These are phyloP conservation scores for Leptopilina syphax DNA, from an alignment of 2,888 invertebrate species.

Conservation along the genomic window DNA sequence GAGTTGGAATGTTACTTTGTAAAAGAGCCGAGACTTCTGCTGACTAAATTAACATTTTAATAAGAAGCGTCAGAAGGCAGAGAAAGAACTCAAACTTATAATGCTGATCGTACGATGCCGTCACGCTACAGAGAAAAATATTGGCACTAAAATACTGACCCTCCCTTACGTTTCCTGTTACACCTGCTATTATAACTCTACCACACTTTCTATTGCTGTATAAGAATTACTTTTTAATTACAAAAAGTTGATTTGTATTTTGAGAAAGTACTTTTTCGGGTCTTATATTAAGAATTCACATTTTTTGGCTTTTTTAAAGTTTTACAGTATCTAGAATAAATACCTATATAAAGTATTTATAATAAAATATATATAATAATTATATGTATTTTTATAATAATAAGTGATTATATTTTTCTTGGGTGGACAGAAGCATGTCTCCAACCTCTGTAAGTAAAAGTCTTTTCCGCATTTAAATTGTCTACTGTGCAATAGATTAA, in stretches of 20 bases:
- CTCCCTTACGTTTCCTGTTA: slow-evolving; percentile 5
- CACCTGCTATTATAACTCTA: slow-evolving; percentile 13
- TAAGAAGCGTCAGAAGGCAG: slow-evolving; percentile 40
- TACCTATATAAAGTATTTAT: too few species aligned
- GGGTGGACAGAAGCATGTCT: too few species aligned
- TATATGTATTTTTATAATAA: too few species aligned
- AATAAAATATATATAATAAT: too few species aligned
- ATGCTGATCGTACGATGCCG: slow-evolving; percentile 21
- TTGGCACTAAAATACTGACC: slow-evolving; percentile 33
- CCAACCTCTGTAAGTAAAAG: too few species aligned
- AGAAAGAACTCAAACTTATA: slow-evolving; percentile 28
- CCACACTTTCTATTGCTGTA: not conserved
- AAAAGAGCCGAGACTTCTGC: slow-evolving; percentile 25
- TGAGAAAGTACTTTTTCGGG: too few species aligned
- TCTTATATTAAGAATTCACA: too few species aligned
- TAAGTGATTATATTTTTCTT: too few species aligned
- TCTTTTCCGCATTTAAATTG: too few species aligned
- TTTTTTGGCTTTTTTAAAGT: too few species aligned
- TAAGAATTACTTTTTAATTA: not conserved
- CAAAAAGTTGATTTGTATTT: not conserved
- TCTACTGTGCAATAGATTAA: too few species aligned
- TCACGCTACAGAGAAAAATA: slow-evolving; percentile 22
- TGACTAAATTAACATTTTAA: slow-evolving; percentile 39
- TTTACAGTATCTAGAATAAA: too few species aligned
- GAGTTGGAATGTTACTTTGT: slow-evolving; percentile 39